phyloP scores from a whole-genome alignment of 2,797 vertebrate genomes.

The Neopelma chrysocephalum region DNA sequence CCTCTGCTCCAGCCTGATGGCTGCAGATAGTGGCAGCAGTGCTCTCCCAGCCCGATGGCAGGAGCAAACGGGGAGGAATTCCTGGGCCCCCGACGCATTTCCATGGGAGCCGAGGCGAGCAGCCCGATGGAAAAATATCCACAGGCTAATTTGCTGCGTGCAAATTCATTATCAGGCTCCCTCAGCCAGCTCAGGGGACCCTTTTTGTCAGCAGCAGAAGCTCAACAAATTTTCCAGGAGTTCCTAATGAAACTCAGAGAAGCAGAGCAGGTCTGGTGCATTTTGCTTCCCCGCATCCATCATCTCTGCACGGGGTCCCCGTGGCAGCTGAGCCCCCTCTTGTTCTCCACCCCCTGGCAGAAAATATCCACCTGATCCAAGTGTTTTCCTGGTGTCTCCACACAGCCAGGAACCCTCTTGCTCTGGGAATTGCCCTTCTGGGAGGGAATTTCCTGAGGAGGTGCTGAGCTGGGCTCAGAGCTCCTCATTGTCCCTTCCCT shows the following conservation, averaged over 20 bases:
- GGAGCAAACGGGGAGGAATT: neutral
- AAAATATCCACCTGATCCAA: neutral
- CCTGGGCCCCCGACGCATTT: neutral
- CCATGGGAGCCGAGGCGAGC: neutral
- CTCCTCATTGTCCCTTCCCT: neutral
- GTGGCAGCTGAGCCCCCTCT: neutral
- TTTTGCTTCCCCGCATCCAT: neutral
- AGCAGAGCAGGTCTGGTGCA: neutral
- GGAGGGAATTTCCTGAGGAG: neutral
- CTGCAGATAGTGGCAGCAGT: neutral
- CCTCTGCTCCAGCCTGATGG: neutral
- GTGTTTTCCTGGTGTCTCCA: neutral
- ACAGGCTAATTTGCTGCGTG: neutral
- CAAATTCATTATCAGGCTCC: constrained; percentile 38
- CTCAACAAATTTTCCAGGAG: neutral
- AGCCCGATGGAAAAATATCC: constrained; percentile 1
- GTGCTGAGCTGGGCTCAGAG: neutral
- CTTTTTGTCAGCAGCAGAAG: neutral
- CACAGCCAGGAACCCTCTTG: neutral
- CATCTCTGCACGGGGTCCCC: accelerated
- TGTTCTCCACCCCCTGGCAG: neutral
- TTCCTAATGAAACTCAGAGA: neutral
- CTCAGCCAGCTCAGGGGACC: constrained; percentile 4
- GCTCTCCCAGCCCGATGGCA: neutral
- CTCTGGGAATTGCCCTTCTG: neutral